Evolutionary conservation across 2,113 vertebrate species (phyloP).

Genomic region (Zosterops hypoxanthus): DNA sequence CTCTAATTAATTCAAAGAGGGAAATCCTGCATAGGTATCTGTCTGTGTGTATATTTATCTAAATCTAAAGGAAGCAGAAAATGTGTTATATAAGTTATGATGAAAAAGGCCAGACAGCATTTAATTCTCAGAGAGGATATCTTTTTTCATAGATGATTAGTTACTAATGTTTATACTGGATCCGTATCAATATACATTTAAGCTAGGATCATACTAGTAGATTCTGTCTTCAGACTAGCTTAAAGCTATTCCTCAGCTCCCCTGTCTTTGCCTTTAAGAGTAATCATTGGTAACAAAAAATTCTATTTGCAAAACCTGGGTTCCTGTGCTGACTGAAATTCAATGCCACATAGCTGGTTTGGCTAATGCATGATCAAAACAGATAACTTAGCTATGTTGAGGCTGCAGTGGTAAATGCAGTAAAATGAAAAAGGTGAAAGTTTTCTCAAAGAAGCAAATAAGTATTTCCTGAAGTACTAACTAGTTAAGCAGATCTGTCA

Average conservation of each 20-base stretch:
- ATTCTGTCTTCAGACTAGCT: not conserved
- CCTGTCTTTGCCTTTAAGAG: not conserved
- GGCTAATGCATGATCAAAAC: not conserved
- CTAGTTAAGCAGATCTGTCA: not conserved
- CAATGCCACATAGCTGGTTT: not conserved
- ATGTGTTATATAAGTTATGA: not conserved
- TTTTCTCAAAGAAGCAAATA: not conserved
- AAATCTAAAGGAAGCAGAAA: not conserved
- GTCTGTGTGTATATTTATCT: too few relatives aligned
- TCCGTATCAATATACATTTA: not conserved
- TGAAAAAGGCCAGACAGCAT: not conserved
- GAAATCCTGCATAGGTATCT: accelerated
- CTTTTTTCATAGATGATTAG: conserved; percentile 8
- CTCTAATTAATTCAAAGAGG: not conserved
- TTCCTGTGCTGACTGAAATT: not conserved
- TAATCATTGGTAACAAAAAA: not conserved
- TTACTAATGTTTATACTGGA: not conserved
- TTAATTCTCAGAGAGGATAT: not conserved
- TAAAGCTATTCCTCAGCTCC: not conserved
- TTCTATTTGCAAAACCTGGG: not conserved
- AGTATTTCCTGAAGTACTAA: not conserved
- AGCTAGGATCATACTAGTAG: not conserved
- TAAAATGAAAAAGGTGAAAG: not conserved
- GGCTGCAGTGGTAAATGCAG: not conserved
- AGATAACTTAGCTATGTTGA: not conserved